phyloP scores from a whole-genome alignment of 2,797 vertebrate species.

The Sebastes oblongus region DNA sequence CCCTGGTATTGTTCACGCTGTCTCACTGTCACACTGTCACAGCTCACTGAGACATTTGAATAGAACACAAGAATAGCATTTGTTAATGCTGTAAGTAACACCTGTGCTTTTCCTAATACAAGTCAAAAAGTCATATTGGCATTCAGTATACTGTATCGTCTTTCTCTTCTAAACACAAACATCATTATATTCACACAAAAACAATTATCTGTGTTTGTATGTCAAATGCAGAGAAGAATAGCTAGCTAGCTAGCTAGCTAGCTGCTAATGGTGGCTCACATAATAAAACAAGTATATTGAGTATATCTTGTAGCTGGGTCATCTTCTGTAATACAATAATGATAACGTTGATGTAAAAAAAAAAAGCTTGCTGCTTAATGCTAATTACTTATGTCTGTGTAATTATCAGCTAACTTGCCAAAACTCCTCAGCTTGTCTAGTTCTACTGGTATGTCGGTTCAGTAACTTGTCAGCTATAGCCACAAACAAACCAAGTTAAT shows the following conservation, averaged over 20 bases:
- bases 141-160: no score
- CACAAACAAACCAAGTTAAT: neutral
- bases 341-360: no score
- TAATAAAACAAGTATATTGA: no score
- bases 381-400: no score
- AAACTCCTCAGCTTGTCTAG: neutral
- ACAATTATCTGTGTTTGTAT: neutral
- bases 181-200: neutral
- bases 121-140: neutral
- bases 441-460: neutral
- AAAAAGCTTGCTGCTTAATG: no score
- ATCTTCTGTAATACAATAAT: no score
- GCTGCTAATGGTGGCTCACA: no score
- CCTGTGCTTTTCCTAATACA: neutral
- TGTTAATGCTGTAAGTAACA: neutral
- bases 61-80: neutral
- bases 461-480: neutral
- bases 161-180: neutral
- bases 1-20: neutral
- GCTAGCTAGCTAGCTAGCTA: no score
- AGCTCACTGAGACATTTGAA: neutral
- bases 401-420: no score
- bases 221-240: no score
- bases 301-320: no score
- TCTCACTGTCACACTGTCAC: neutral